Base-by-base conservation (phyloP, 2,797 vertebrate species). In the Fratercula arctica region DNA sequence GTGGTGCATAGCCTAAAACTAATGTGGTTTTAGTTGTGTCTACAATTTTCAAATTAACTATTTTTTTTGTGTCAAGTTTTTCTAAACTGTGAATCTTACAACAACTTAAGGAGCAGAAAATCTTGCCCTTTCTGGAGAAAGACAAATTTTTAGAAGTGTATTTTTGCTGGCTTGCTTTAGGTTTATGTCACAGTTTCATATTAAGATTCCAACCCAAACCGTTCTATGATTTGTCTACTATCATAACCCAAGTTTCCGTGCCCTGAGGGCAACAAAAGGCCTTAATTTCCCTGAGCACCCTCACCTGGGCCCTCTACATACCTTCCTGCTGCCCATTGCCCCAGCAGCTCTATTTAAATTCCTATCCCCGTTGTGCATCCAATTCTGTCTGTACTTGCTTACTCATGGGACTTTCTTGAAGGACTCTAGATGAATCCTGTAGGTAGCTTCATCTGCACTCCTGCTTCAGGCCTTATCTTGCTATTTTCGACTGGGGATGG, bases 361-460 rank as follows among this genome's bases (percentile, higher is more conserved):
- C 16, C 21, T 46, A 19, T 9, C 4, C 19, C 16, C 2, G 0
- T 24, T 51, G 6, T 18, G 4, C 29, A 4, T 43, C 45, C 48
- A 60, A 8, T 29, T 29, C 56, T 78, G 29, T 37, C 29, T 70
- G 6, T 17, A 24, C 37, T 75, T 85, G 5, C 24, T 75, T 75
- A 37, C 16, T 81, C 24, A n/a, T 13, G 48, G 48, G 35, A 35
- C n/a, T 53, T 81, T 29, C 46, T 9, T 53, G 69, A 54, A 72
- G 19, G 25, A 72, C 31, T 64, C 26, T 15, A 6, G 25, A 26
- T 13, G 23, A 77, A n/a, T 54, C 12, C 2, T 69, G 13, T 50
- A 37, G 28, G 51, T 63, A 50, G 23, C 16, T 63, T 70, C 5
- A 0, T 61, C 29, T 77, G 26, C 26, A 16, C 11, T 80, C 39